Base-by-base conservation (phyloP, 2,888 invertebrate species). In the Pterobdella sp. region DNA sequence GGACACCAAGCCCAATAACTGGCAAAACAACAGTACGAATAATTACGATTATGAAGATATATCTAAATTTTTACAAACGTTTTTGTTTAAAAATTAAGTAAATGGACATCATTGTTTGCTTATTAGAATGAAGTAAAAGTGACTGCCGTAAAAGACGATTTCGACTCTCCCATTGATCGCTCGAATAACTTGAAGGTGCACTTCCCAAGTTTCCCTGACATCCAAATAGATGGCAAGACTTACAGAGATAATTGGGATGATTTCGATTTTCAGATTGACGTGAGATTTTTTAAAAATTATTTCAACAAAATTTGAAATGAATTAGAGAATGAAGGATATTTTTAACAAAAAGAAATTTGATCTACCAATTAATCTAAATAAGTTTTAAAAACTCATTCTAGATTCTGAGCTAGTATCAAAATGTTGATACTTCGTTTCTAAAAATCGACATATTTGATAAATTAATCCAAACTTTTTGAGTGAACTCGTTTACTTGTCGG, bases 71-170 rank as follows among this genome's bases (percentile, higher is more conserved):
- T 32, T n/a, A 34, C 22, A 66, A 10, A 63, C 63, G 7, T 7
- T 63, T 7, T 29, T 7, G 63, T 7, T 63, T 7, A 63, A 22
- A 63, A 63, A 7, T n/a, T 29, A 26, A 26, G 7, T 63, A n/a
- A 26, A 14, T 7, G 14, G 31, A 7, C 10, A 7, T 63, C 10
- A 63, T 26, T 34, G 26, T 3, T 26, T 10, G 22, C 34, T 32
- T 26, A 10, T 14, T 32, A 26, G 22, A 52, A 18, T 29, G 18
- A 70, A 35, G 18, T 37, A 22, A 26, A 31, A 18, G 22, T 71
- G 26, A 34, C 60, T 22, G 71, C 71, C 1, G 63, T 71, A 2
- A 71, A 71, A 63, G 71, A 71, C 36, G 71, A 71, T 35, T 71
- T 63, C 29, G 35, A 60, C n/a, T 56, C 71, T n/a, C 0, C 60